These are phyloP conservation scores for Leucophenga maculata DNA, from an alignment of 2,888 invertebrate genomes.

Conservation along the genomic window DNA sequence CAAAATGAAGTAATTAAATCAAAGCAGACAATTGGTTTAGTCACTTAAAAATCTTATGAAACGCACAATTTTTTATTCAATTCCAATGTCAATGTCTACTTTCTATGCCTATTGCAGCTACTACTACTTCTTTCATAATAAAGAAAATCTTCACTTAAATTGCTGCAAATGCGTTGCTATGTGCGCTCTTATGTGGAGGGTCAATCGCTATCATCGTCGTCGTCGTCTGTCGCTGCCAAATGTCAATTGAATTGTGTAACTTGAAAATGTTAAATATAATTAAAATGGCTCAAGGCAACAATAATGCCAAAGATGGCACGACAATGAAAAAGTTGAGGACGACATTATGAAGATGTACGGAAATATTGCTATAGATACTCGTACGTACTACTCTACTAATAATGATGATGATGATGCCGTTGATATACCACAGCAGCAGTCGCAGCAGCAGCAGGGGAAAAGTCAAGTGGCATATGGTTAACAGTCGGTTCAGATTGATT, in stretches of 20 bases:
- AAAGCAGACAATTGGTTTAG: not conserved
- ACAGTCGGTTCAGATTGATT: constrained; percentile 7
- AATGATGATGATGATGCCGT: not conserved
- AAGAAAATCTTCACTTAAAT: not conserved
- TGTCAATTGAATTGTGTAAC: constrained; percentile 15
- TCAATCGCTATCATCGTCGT: not conserved
- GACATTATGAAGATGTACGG: not conserved
- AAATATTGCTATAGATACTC: not conserved
- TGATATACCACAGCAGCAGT: not conserved
- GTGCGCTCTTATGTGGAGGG: not conserved
- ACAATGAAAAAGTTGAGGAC: not conserved
- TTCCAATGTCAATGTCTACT: constrained; percentile 18
- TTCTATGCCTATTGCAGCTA: not conserved
- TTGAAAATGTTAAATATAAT: constrained; percentile 1
- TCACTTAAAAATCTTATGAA: not conserved
- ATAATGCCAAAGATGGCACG: constrained; percentile 3
- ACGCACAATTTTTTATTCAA: not conserved
- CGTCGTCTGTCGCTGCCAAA: not conserved
- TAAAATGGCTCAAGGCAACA: constrained; percentile 18
- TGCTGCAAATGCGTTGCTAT: not conserved
- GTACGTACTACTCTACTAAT: too few species aligned
- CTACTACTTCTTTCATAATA: not conserved
- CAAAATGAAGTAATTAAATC: too few species aligned
- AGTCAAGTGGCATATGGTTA: constrained; percentile 22
- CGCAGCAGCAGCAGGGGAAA: not conserved